phyloP scores from a whole-genome alignment of 2,888 invertebrate genomes.

The Phengaris arion region DNA sequence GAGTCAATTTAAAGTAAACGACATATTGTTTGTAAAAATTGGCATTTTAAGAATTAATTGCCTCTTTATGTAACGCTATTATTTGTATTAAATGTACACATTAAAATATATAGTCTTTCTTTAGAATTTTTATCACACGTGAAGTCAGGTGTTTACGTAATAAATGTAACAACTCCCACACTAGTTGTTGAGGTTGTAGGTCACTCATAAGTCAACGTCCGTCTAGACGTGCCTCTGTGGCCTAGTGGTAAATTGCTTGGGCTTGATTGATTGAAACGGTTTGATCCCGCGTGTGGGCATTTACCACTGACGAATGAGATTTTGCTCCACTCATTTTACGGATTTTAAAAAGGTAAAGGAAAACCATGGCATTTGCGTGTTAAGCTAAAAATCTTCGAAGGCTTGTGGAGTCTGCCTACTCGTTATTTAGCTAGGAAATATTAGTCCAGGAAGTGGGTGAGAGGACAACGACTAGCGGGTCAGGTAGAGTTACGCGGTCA shows the following conservation, averaged over 20 bases:
- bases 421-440: no score
- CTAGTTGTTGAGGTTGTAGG: not conserved
- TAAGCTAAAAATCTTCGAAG: no score
- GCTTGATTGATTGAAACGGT: no score
- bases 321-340: no score
- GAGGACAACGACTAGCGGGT: not conserved
- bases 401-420: no score
- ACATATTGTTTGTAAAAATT: not conserved
- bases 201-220: not conserved
- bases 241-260: not conserved
- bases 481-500: not conserved
- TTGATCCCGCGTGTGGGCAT: no score
- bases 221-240: not conserved
- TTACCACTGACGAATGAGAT: no score
- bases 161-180: slow-evolving; percentile 1
- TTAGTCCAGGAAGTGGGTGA: not conserved
- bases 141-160: not conserved
- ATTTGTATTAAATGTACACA: not conserved
- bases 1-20: no score
- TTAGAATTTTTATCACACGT: not conserved
- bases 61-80: not conserved
- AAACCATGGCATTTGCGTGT: no score
- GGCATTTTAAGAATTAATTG: not conserved
- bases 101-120: no score
- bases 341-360: no score